Conservation (phyloP, 2,113 vertebrate genomes). For the Ranitomeya variabilis region DNA sequence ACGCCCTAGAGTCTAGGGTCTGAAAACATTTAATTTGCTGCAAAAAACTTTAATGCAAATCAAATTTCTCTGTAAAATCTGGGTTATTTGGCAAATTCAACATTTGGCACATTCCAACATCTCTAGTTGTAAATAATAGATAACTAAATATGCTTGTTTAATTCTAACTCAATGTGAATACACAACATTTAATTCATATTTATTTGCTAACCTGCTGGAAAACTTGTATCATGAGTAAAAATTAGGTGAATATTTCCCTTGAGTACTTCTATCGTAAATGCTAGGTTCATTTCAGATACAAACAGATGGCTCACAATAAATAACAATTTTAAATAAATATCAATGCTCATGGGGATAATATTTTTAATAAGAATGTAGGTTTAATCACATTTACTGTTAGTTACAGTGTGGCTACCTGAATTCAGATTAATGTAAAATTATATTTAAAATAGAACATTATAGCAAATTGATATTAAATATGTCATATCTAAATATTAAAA, state of each 20-base stretch:
- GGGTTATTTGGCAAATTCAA: no score
- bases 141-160: constrained; percentile 14
- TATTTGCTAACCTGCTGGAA: constrained; percentile 66
- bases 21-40: no score
- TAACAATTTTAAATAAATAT: constrained; percentile 74
- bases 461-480: constrained; percentile 64
- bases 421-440: constrained; percentile 59
- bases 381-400: constrained; percentile 74
- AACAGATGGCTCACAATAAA: constrained; percentile 71
- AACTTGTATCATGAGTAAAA: constrained; percentile 65
- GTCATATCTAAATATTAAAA: no score
- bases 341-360: constrained; percentile 70
- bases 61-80: no score
- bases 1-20: no score
- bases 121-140: background rate
- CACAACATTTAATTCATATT: constrained; percentile 65
- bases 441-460: constrained; percentile 67
- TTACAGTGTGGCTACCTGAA: constrained; percentile 68
- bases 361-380: constrained; percentile 70
- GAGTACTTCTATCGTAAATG: constrained; percentile 65
- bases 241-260: constrained; percentile 66
- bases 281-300: constrained; percentile 65
- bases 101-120: no score
- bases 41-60: no score
- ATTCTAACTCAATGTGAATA: constrained; percentile 35